Evolutionary conservation across 2,797 vertebrate species (phyloP).

Genomic region (Propithecus deckenii): DNA sequence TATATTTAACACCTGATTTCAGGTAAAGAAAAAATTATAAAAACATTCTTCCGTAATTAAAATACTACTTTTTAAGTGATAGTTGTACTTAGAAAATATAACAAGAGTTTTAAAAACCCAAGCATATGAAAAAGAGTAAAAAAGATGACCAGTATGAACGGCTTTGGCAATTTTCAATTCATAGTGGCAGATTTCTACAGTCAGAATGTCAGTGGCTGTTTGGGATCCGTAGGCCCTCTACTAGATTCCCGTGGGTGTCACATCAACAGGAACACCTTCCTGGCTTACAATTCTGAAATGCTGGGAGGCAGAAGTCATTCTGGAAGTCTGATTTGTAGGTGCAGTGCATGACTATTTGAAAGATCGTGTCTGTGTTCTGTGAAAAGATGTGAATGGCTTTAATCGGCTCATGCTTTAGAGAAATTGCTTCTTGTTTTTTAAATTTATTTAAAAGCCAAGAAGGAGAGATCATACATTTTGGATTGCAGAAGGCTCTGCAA

Average conservation of each 20-base stretch:
- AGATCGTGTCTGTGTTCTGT: background rate
- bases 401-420: background rate
- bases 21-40: background rate
- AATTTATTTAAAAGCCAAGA: background rate
- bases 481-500: background rate
- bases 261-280: background rate
- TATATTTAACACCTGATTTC: background rate
- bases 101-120: background rate
- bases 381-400: background rate
- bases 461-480: background rate
- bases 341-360: background rate
- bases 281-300: background rate
- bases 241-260: accelerated
- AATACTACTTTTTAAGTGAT: background rate
- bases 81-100: background rate
- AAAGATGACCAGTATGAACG: accelerated
- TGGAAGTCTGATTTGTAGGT: background rate
- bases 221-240: background rate
- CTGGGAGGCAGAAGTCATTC: background rate
- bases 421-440: background rate
- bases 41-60: background rate
- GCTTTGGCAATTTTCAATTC: background rate
- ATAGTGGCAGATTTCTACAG: background rate
- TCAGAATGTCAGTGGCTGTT: accelerated
- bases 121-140: background rate